These are phyloP conservation scores for Manis crassicaudata DNA, from an alignment of 2,797 vertebrate genomes.

Conservation along the genomic window DNA sequence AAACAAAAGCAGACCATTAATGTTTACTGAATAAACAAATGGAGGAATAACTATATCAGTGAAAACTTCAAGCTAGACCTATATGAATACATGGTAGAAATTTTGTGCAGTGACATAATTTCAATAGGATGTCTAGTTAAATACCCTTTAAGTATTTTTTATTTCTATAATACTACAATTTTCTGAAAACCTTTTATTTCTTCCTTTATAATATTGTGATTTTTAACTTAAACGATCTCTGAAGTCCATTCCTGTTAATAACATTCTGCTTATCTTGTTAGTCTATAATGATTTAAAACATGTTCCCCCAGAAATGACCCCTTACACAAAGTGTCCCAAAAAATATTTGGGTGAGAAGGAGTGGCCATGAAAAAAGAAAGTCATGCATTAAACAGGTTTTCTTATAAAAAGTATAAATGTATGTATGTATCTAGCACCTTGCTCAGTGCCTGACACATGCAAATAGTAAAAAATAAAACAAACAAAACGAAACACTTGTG, in stretches of 20 bases:
- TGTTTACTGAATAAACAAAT: neutral
- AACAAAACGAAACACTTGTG: neutral
- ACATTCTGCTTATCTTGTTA: neutral
- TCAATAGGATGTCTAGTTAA: neutral
- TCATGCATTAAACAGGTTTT: neutral
- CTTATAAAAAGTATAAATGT: neutral
- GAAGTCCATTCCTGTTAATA: neutral
- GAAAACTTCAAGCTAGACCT: neutral
- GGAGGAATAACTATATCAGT: neutral
- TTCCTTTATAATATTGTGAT: neutral
- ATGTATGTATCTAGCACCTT: neutral
- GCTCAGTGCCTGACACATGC: neutral
- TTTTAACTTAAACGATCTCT: slow-evolving; percentile 11
- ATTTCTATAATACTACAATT: neutral
- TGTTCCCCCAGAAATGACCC: neutral
- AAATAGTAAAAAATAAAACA: neutral
- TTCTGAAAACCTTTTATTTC: neutral
- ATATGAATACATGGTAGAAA: neutral
- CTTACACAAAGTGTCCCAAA: neutral
- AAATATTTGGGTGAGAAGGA: neutral
- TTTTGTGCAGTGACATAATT: neutral
- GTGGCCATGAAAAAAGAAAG: neutral
- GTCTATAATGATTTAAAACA: slow-evolving; percentile 12
- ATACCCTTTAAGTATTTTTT: neutral
- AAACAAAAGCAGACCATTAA: neutral